Evolutionary conservation across 2,113 vertebrate species (phyloP), one percentile per base, ranked within the genome.

Genomic region (Girardinichthys multiradiatus): DNA sequence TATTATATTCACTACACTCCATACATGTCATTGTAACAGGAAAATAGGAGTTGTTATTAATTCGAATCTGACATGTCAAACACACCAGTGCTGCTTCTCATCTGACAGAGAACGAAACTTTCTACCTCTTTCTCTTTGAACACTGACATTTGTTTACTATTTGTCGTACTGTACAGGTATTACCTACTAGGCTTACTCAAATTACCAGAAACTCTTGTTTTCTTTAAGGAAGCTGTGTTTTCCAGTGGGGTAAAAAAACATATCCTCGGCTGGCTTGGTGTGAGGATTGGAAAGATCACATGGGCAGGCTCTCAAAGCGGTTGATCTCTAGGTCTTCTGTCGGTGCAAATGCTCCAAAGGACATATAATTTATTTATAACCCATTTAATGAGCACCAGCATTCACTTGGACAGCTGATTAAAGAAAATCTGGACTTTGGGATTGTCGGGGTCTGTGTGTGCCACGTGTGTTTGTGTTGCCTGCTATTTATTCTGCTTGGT

Each of bases 191-290:
- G 31, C 59, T 78, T 57, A 35, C 58, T 58, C 35, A 14, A 24
- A 26, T 77, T 35, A 31, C n/a, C 37, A 33, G 33, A 61, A 58
- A 19, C 54, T 61, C 13, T 27, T 51, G 57, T 70, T 70, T 58
- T 30, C 58, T 64, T 15, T n/a, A 4, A 1, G 39, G 31, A n/a
- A 24, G 48, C 21, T 54, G 9, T 21, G 8, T 8, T 17, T 54
- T n/a, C 48, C 48, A n/a, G 24, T n/a, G 1, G 48, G 48, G 24
- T 54, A 10, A 54, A 54, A 54, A n/a, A 7, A 45, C 15, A 19
- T 17, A 45, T 45, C 14, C 42, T 19, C 42, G 19, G 17, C 42
- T 45, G 42, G n/a, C n/a, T n/a, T n/a, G 42, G 19, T 68, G 24
- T 54, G 31, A 19, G 26, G 28, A 26, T 54, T 74, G 70, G 57